phyloP scores from a whole-genome alignment of 2,113 vertebrate species.

The Thalassarche chlororhynchos region DNA sequence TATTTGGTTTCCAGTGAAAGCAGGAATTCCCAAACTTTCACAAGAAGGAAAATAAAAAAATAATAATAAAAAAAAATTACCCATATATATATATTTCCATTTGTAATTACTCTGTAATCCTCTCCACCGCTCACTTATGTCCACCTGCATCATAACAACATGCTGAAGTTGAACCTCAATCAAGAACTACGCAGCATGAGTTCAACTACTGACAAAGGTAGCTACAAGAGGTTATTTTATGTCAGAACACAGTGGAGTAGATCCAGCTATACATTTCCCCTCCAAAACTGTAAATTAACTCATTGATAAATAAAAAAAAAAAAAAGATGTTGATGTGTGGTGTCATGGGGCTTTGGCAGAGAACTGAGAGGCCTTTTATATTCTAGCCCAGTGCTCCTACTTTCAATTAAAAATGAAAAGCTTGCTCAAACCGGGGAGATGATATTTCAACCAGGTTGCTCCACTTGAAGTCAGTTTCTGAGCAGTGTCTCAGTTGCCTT shows the following conservation, averaged over 20 bases:
- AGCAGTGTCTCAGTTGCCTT: conserved; percentile 34
- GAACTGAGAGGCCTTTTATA: background rate
- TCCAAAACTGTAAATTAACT: conserved; percentile 24
- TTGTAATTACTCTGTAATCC: background rate
- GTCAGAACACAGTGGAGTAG: background rate
- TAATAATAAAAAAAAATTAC: no score
- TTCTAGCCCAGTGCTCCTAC: background rate
- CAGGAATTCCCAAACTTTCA: background rate
- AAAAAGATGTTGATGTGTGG: background rate
- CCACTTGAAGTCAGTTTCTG: conserved; percentile 13
- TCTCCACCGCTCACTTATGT: background rate
- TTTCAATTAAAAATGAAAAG: conserved; percentile 61
- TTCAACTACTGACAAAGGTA: background rate
- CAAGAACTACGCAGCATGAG: background rate
- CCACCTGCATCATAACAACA: background rate
- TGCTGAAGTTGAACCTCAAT: background rate
- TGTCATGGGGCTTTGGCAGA: background rate
- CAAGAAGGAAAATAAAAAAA: background rate
- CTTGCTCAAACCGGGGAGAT: background rate
- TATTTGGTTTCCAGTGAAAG: background rate
- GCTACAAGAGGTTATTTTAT: background rate
- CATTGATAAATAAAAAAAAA: background rate
- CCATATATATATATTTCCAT: background rate
- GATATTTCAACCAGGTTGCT: conserved; percentile 47
- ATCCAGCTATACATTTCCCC: background rate